Conservation (phyloP, 2,113 vertebrate species). For the Corvus cornix region DNA sequence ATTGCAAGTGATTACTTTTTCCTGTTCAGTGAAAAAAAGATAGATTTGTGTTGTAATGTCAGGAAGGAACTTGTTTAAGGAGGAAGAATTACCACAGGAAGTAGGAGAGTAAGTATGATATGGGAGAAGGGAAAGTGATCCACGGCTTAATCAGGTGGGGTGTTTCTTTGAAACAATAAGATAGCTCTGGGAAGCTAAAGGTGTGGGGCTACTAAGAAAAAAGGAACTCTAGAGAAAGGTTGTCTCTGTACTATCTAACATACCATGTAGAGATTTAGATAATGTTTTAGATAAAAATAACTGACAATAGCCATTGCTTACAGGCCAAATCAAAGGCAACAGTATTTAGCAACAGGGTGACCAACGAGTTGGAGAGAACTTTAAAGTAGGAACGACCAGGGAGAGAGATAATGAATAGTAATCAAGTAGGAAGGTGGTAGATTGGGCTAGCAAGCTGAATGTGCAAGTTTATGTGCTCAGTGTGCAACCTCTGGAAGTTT, state of each 20-base stretch:
- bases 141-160: neutral
- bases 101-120: neutral
- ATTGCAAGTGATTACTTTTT: neutral
- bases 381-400: neutral
- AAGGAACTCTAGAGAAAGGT: neutral
- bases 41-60: neutral
- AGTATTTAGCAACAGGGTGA: neutral
- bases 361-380: neutral
- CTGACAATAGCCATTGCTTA: neutral
- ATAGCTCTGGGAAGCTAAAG: neutral
- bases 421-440: neutral
- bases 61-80: neutral
- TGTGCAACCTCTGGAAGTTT: neutral
- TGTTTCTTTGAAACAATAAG: neutral
- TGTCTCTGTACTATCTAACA: neutral
- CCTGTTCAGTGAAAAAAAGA: neutral
- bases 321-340: neutral
- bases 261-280: neutral
- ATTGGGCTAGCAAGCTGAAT: neutral
- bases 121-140: neutral
- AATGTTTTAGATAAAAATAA: neutral
- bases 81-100: neutral
- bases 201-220: neutral
- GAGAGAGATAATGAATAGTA: neutral
- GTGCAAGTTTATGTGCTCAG: neutral